Conservation (phyloP, 2,797 vertebrate genomes). For the Sebastes nivosus region DNA sequence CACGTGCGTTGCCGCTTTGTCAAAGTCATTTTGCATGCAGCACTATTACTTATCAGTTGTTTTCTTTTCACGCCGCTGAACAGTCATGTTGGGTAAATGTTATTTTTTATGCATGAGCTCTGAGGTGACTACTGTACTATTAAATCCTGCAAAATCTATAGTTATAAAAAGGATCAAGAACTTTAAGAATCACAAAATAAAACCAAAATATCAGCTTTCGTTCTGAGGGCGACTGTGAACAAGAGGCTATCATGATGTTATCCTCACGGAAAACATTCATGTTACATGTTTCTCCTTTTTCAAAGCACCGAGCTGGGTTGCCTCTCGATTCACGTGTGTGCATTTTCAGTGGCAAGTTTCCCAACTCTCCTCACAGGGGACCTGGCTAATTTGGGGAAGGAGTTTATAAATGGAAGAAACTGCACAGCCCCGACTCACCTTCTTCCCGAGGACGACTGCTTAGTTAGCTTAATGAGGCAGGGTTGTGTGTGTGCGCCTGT, state of each 20-base stretch:
- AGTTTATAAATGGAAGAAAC: slow-evolving; percentile 61
- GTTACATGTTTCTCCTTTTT: slow-evolving; percentile 7
- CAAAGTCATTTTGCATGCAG: slow-evolving; percentile 11
- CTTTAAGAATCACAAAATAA: neutral
- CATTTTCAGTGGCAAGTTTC: slow-evolving; percentile 37
- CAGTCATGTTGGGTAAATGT: slow-evolving; percentile 1
- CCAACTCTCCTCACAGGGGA: slow-evolving; percentile 43
- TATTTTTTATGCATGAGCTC: slow-evolving; percentile 14
- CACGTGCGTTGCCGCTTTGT: neutral
- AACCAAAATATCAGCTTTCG: slow-evolving; percentile 10
- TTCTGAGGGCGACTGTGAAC: neutral
- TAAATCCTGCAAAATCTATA: neutral
- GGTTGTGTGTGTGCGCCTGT: neutral
- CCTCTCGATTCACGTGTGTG: slow-evolving; percentile 15
- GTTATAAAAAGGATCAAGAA: neutral
- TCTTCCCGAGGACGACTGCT: slow-evolving; percentile 33
- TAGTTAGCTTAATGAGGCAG: slow-evolving; percentile 60
- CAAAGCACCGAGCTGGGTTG: slow-evolving; percentile 16
- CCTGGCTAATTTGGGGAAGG: slow-evolving; percentile 55
- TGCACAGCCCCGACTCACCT: slow-evolving; percentile 44
- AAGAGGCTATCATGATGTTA: neutral
- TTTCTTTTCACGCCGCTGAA: neutral
- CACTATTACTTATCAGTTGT: neutral
- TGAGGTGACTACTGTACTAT: slow-evolving; percentile 1
- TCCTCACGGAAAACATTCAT: neutral